phyloP scores from a whole-genome alignment of 2,797 vertebrate genomes.

The Chrosomus eos region DNA sequence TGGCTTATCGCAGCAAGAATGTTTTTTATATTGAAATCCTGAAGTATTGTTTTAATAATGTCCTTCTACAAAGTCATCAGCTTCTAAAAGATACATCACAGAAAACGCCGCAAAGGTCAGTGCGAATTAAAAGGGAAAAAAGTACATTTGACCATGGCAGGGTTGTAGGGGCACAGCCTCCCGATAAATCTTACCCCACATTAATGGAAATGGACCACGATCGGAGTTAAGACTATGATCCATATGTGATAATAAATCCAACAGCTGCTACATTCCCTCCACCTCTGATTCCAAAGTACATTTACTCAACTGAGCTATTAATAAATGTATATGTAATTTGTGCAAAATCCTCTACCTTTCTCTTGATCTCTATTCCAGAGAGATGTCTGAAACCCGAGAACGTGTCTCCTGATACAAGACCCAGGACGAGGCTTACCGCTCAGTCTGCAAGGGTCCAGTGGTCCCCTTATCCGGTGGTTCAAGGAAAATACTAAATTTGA shows the following conservation, averaged over 20 bases:
- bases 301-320: constrained; percentile 57
- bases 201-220: constrained; percentile 65
- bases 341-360: constrained; percentile 62
- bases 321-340: constrained; percentile 67
- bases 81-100: constrained; percentile 63
- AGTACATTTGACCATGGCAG: constrained; percentile 53
- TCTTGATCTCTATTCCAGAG: constrained; percentile 55
- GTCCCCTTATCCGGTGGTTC: constrained; percentile 72
- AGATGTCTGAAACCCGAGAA: constrained; percentile 57
- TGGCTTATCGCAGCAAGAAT: constrained; percentile 9
- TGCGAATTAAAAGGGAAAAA: constrained; percentile 56
- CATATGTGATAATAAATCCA: constrained; percentile 45
- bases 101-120: constrained; percentile 55
- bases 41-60: constrained; percentile 57
- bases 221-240: constrained; percentile 57
- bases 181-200: constrained; percentile 67
- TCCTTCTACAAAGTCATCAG: constrained; percentile 66
- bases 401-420: constrained; percentile 60
- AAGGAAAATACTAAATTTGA: constrained; percentile 82
- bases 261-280: constrained; percentile 31
- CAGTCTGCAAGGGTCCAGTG: constrained; percentile 65
- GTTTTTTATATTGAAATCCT: constrained; percentile 20
- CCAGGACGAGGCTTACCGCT: constrained; percentile 62
- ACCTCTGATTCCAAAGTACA: constrained; percentile 18
- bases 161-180: constrained; percentile 60